Evolutionary conservation across 2,888 invertebrate species (phyloP).

Genomic region (Latheticus oryzae): DNA sequence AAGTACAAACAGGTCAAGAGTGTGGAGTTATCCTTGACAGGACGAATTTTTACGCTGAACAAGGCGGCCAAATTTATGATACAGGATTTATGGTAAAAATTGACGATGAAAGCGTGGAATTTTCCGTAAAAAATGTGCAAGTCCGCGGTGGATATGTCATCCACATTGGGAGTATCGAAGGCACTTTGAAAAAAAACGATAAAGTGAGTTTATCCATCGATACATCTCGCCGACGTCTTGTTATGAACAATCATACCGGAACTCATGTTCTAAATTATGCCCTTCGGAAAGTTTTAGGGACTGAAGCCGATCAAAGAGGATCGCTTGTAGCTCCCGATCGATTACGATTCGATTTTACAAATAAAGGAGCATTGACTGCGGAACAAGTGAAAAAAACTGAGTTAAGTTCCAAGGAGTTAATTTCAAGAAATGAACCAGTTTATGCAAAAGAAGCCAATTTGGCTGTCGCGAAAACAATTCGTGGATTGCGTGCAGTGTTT

Average conservation of each 20-base stretch:
- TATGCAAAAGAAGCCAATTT: constrained; percentile 89
- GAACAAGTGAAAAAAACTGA: constrained; percentile 91
- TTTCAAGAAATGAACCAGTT: constrained; percentile 67
- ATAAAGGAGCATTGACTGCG: constrained; percentile 90
- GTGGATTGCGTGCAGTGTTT: constrained; percentile 96
- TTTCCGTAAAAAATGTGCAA: constrained; percentile 92
- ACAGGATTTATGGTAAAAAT: constrained; percentile 90
- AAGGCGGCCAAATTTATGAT: constrained; percentile 98
- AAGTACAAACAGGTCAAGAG: constrained; percentile 85
- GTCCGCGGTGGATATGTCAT: constrained; percentile 96
- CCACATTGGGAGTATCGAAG: constrained; percentile 92
- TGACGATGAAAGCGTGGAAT: constrained; percentile 88
- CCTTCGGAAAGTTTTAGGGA: constrained; percentile 87
- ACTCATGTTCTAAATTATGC: constrained; percentile 98
- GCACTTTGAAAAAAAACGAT: constrained; percentile 86
- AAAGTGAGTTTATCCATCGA: constrained; percentile 85
- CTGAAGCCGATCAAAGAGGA: constrained; percentile 94
- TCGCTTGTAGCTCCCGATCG: constrained; percentile 97
- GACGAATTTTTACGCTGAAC: constrained; percentile 98
- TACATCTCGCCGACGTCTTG: constrained; percentile 81
- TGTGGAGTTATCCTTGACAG: constrained; percentile 92
- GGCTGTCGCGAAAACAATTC: constrained; percentile 88
- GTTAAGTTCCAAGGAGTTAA: constrained; percentile 80
- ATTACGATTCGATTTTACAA: constrained; percentile 96
- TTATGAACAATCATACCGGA: constrained; percentile 99